Evolutionary conservation across 1,140 invertebrate genomes (phyloP).

Genomic region (Hylaeus anthracinus): DNA sequence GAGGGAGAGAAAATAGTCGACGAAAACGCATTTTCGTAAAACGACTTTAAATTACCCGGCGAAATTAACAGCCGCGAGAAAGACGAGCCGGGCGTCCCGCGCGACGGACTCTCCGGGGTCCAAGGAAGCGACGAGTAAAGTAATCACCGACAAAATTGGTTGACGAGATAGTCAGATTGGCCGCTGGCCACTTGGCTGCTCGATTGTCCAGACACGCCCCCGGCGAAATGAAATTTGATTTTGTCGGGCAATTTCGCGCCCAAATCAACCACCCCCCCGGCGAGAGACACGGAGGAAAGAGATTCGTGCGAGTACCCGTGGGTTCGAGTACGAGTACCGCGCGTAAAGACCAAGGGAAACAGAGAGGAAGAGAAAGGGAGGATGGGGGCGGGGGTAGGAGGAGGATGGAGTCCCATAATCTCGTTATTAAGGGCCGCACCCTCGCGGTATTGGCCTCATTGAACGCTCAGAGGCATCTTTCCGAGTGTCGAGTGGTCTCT

Average conservation of each 20-base stretch:
- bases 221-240: slow-evolving; percentile 81
- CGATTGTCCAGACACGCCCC: slow-evolving; percentile 81
- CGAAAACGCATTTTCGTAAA: slow-evolving; percentile 12
- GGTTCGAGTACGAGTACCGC: background rate
- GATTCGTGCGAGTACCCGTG: background rate
- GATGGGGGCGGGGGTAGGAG: slow-evolving; percentile 17
- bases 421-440: slow-evolving; percentile 74
- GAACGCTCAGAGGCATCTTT: slow-evolving; percentile 69
- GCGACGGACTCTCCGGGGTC: background rate
- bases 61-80: slow-evolving; percentile 20
- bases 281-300: slow-evolving; percentile 21
- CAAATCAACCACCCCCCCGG: slow-evolving; percentile 73
- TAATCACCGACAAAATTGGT: slow-evolving; percentile 79
- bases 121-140: slow-evolving; percentile 60
- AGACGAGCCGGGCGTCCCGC: background rate
- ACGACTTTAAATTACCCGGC: slow-evolving; percentile 11
- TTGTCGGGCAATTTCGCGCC: slow-evolving; percentile 80
- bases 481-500: slow-evolving; percentile 66
- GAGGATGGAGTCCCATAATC: slow-evolving; percentile 66
- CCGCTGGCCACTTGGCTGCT: slow-evolving; percentile 76
- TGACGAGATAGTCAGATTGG: slow-evolving; percentile 78
- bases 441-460: slow-evolving; percentile 76
- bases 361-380: slow-evolving; percentile 22
- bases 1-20: background rate
- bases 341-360: background rate